Evolutionary conservation across 2,113 vertebrate species (phyloP), one percentile per base, ranked within the genome.

Genomic region (Dryoscopus gambensis): DNA sequence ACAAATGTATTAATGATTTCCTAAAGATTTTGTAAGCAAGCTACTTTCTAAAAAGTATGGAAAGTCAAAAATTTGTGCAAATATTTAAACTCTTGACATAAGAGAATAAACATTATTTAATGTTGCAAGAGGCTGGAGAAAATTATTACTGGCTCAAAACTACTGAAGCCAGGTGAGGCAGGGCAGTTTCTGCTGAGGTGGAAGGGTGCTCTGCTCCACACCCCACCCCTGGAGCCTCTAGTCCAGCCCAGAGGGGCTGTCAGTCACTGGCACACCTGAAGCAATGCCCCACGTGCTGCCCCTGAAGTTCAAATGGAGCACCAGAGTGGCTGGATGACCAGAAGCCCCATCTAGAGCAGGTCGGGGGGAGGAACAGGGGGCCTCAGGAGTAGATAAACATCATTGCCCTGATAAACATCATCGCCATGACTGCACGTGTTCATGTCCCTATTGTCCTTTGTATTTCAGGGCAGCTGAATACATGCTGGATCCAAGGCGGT

Each of bases 401-500:
- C 8, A 64, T 20, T 49, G 24, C 4, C 23, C 42, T 39, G 23
- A 55, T 19, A 35, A 42, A 30, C 3, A 13, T 20, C 20, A 42
- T 13, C 44, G 15, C 20, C 25, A 30, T 16, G 25, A 53, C 13
- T 0, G 0, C 15, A 9, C 4, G 5, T 57, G 13, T 5, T 56
- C 30, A 13, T 20, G 8, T 16, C 30, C 24, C 24, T n/a, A 2
- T 8, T 49, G 24, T 30, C 30, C 35, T 40, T 40, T n/a, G 42
- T 24, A 40, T n/a, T 49, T 75, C 33, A 75, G 13, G 42, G 60
- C 55, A 49, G 8, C 15, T 56, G 50, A 30, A 19, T 28, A n/a
- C 33, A 15, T 1, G 4, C 28, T 47, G 28, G 33, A 55, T 39
- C n/a, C 33, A 63, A 27, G 2, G 5, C 9, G 18, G 9, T 33